Percentiles rank a stretch among this genome's conserved stretches.
phyloP scores from a whole-genome alignment of 2,113 vertebrate species.

The Grallaria varia region DNA sequence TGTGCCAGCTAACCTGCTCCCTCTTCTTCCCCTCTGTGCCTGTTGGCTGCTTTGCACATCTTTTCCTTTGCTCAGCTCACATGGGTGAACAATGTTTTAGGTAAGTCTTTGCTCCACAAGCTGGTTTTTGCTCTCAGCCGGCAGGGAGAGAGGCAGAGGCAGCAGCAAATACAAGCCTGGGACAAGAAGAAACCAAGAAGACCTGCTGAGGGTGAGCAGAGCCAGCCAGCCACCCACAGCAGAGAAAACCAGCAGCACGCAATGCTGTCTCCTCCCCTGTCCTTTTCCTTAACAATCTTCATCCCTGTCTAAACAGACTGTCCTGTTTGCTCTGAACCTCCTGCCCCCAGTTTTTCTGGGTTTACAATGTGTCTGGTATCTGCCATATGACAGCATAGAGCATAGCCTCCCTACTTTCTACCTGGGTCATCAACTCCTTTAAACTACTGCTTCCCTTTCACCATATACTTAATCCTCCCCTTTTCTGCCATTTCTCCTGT shows the following conservation, averaged over 20 bases:
- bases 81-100: background rate
- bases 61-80: background rate
- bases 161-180: background rate
- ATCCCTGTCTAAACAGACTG: background rate
- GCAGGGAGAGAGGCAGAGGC: background rate
- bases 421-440: background rate
- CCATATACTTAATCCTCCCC: background rate
- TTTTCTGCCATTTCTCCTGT: background rate
- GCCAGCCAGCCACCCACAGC: background rate
- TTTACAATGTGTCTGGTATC: background rate
- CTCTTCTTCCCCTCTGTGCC: background rate
- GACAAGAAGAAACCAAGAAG: background rate
- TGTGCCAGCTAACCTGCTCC: background rate
- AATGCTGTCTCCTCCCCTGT: fast-evolving
- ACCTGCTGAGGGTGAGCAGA: background rate
- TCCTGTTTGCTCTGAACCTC: background rate
- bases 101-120: background rate
- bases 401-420: background rate
- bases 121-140: background rate
- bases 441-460: background rate
- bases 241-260: background rate
- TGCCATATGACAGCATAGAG: background rate
- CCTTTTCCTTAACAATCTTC: background rate
- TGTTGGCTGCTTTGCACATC: background rate
- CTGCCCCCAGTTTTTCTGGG: background rate